Evolutionary conservation across 2,888 invertebrate species (phyloP), one percentile per base, ranked within the genome.

Genomic region (Trissonchulus sp.): DNA sequence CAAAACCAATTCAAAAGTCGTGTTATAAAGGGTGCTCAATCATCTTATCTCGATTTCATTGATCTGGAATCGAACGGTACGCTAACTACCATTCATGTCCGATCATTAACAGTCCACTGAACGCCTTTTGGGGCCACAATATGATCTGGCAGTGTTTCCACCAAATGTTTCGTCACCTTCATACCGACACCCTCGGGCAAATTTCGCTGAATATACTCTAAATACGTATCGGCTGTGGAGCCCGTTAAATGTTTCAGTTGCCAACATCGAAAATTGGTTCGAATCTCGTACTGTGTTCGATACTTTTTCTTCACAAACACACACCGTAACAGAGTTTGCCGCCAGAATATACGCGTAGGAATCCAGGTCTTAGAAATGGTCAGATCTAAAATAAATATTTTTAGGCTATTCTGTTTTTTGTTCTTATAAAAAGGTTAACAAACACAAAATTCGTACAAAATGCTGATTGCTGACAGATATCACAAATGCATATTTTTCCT

Each of bases 141-240:
- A 73, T 63, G 38, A 8, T 76, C 74, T 1, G 77, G 77, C 71
- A 76, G 28, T 34, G 1, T 35, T 8, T 1, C 8, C 1, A 77
- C 3, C 35, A 71, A 35, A 8, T 63, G 31, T 31, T 34, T 72
- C 33, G 80, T 80, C 65, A 87, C 86, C 88, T 94, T 94, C 85
- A 99, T 89, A 1, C 93, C 93, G 78, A 98, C 92, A 62, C 98
- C 98, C 88, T 99, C 99, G 0, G 99, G 99, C 74, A 99, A 88
- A 88, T 98, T 98, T 81, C 98, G 88, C 85, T 99, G 91, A 76
- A 97, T 90, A 84, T 99, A 99, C 87, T 99, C 99, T 74, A 99
- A 86, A 84, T 93, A 92, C 15, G 98, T 97, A 79, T 93, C 93
- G 71, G 95, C 91, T 18, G 98, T 99, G 1, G 96, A 96, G 0